phyloP scores from a whole-genome alignment of 2,888 invertebrate genomes.

The Thymelicus lineola region DNA sequence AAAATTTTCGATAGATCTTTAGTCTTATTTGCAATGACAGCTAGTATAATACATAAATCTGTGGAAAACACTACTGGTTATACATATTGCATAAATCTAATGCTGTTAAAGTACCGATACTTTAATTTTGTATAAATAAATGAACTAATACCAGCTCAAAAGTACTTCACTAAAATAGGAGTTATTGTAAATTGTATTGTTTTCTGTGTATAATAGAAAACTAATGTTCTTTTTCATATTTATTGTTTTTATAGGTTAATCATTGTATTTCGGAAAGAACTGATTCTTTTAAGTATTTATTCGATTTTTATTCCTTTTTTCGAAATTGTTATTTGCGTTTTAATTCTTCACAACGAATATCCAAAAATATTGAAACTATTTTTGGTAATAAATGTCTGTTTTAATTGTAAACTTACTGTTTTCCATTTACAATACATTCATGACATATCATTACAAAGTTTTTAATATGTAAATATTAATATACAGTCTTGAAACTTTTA shows the following conservation, averaged over 20 bases:
- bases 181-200: not conserved
- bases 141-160: not conserved
- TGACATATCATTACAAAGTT: not conserved
- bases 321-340: slow-evolving; percentile 9
- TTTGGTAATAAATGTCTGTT: slow-evolving; percentile 6
- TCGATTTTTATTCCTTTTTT: slow-evolving; percentile 27
- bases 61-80: not conserved
- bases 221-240: slow-evolving; percentile 19
- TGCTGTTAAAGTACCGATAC: not conserved
- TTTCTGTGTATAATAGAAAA: slow-evolving; percentile 21
- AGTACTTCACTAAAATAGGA: not conserved
- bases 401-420: slow-evolving; percentile 15
- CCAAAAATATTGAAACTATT: slow-evolving; percentile 2
- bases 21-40: too few species aligned
- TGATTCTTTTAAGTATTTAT: slow-evolving; percentile 43
- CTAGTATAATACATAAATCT: not conserved
- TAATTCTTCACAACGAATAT: slow-evolving; percentile 18
- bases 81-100: too few species aligned
- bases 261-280: slow-evolving; percentile 37
- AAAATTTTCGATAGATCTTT: too few species aligned
- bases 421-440: slow-evolving; percentile 4
- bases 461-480: slow-evolving; percentile 20
- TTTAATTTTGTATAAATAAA: not conserved
- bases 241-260: slow-evolving; percentile 28
- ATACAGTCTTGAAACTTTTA: not conserved